Base-by-base conservation (phyloP, 2,888 invertebrate species). In the Thyatira batis region DNA sequence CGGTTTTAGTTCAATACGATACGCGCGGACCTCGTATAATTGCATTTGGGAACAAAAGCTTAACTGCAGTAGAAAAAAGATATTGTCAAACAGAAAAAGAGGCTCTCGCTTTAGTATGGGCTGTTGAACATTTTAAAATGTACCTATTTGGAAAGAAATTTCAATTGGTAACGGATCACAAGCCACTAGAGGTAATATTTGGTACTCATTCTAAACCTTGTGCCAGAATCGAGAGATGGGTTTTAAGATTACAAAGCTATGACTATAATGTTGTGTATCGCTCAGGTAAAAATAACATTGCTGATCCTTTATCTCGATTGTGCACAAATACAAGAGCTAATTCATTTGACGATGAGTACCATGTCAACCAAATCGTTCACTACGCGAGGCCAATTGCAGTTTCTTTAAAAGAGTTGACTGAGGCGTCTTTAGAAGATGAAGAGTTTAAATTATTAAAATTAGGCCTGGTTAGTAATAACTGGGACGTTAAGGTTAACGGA, bases 161-260 rank as follows among this genome's bases (percentile, higher is more conserved):
- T 48, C 78, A 77, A 0, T 57, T 80, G 0, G 33, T 75, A 0
- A 78, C 67, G 0, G 77, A 78, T 48, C 74, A 78, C 46, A 76
- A 78, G 28, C 84, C 89, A 0, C 58, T 92, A 4, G 78, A 80
- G 28, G 53, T 68, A 4, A 39, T 82, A 3, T 80, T 80, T 51
- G 55, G 71, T 0, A 56, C 64, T 11, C 68, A 65, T 50, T 74
- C 77, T 0, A 79, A 76, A 58, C 78, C 79, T 9, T 77, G 73
- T 46, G 27, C 27, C 9, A 27, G 81, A 10, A 45, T 70, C 0
- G 68, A 71, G 39, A 23, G 66, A 1, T 72, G 72, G 69, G 60
- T 73, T 3, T 17, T 71, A 0, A 9, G 69, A 0, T 21, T 69
- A 0, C 71, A 71, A 39, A n/a, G 67, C 0, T 71, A 63, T 17